These are phyloP conservation scores for Recurvirostra avosetta DNA, from an alignment of 2,113 vertebrate species.

Conservation along the genomic window DNA sequence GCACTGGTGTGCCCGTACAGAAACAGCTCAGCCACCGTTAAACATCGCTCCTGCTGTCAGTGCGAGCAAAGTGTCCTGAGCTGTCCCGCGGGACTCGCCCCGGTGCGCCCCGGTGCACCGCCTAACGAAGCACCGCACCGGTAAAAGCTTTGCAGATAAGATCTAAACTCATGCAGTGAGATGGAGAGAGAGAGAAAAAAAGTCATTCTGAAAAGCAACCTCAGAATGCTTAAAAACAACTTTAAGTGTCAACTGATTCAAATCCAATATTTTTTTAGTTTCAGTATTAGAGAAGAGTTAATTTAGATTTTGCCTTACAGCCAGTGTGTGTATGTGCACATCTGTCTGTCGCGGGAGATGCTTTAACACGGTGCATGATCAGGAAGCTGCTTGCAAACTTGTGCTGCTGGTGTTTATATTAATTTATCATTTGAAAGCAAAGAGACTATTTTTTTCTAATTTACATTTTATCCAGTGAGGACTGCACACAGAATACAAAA, in stretches of 20 bases:
- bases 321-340: neutral
- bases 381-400: neutral
- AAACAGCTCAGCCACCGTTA: neutral
- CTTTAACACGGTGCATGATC: neutral
- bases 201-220: neutral
- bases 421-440: neutral
- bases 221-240: neutral
- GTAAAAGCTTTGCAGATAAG: neutral
- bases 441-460: neutral
- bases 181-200: neutral
- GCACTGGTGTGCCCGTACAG: accelerated
- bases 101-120: accelerated
- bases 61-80: neutral
- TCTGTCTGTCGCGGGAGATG: neutral
- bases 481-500: neutral
- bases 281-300: neutral
- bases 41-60: accelerated
- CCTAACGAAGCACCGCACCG: accelerated
- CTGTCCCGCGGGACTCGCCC: neutral
- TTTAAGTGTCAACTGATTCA: neutral
- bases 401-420: neutral
- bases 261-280: neutral
- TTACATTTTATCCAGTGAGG: neutral
- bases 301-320: neutral
- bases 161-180: neutral